A percentile compares a stretch with the other conserved stretches of the same genome.
Evolutionary conservation across 2,113 vertebrate genomes (phyloP).

Genomic region (Hoplias malabaricus): DNA sequence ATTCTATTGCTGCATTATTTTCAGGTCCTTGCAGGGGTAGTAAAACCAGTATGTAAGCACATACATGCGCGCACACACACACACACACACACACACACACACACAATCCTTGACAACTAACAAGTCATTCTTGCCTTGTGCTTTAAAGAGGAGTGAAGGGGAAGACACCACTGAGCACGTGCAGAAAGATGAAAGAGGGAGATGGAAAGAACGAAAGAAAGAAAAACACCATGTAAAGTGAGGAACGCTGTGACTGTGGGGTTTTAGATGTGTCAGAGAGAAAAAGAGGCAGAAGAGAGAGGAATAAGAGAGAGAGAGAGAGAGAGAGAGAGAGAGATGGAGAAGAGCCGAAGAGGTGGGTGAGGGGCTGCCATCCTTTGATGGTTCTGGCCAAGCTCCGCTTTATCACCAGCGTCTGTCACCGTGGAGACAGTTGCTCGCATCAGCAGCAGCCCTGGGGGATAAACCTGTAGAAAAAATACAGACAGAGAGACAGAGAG

Average conservation of each 20-base stretch:
- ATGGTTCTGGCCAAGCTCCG: conserved; percentile 54
- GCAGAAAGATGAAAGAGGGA: not conserved
- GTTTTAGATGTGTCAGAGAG: conserved; percentile 29
- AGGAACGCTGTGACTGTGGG: conserved; percentile 31
- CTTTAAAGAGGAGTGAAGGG: conserved; percentile 22
- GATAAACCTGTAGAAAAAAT: conserved; percentile 44
- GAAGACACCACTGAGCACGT: not conserved
- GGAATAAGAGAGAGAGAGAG: not conserved
- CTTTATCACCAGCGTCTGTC: conserved; percentile 70
- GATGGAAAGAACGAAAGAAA: not conserved
- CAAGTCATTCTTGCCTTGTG: conserved; percentile 17
- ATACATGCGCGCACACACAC: not conserved
- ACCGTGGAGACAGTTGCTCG: conserved; percentile 71
- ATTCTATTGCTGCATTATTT: no score
- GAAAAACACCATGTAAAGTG: not conserved
- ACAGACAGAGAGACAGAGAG: not conserved
- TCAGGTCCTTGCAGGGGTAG: no score
- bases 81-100: conserved; percentile 4
- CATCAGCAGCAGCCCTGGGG: conserved; percentile 67
- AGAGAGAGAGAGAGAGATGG: conserved; percentile 26
- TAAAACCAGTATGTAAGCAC: not conserved
- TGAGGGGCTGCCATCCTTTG: conserved; percentile 61
- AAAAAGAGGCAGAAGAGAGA: not conserved
- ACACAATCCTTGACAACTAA: conserved; percentile 28
- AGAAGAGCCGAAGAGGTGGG: conserved; percentile 33